A percentile compares a stretch with the other conserved stretches of the same genome.
phyloP scores from a whole-genome alignment of 1,140 invertebrate genomes.

The Zaprionus ornatus region DNA sequence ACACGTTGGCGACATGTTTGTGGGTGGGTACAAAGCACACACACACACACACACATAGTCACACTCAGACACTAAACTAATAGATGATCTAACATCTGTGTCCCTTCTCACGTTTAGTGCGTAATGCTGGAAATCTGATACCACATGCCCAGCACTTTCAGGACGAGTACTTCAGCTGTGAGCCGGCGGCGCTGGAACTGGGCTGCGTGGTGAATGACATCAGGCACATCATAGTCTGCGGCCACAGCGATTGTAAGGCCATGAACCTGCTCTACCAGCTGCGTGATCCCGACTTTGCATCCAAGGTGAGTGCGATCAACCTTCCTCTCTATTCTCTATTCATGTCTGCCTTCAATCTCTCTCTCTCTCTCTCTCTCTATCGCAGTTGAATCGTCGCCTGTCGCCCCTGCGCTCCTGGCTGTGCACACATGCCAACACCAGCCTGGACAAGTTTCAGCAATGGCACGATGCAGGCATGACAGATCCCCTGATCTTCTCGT shows the following conservation, averaged over 20 bases:
- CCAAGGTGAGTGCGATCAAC: constrained; percentile 85
- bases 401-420: constrained; percentile 96
- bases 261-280: constrained; percentile 96
- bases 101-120: constrained; percentile 86
- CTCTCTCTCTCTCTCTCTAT: background rate
- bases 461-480: constrained; percentile 87
- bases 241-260: constrained; percentile 98
- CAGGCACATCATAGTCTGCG: constrained; percentile 96
- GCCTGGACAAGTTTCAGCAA: constrained; percentile 92
- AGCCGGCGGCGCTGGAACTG: constrained; percentile 96
- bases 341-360: background rate
- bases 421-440: constrained; percentile 92
- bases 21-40: constrained; percentile 87
- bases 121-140: constrained; percentile 97
- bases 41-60: background rate
- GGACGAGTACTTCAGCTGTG: constrained; percentile 94
- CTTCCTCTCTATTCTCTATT: background rate
- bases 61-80: background rate
- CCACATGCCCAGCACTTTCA: constrained; percentile 95
- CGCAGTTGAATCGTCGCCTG: constrained; percentile 90
- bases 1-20: constrained; percentile 98
- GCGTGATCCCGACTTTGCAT: constrained; percentile 90
- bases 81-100: constrained; percentile 25
- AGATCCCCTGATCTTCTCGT: constrained; percentile 91
- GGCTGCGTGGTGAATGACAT: constrained; percentile 97